These are phyloP conservation scores for Tridacna gigas DNA, from an alignment of 2,888 invertebrate species.

Conservation along the genomic window DNA sequence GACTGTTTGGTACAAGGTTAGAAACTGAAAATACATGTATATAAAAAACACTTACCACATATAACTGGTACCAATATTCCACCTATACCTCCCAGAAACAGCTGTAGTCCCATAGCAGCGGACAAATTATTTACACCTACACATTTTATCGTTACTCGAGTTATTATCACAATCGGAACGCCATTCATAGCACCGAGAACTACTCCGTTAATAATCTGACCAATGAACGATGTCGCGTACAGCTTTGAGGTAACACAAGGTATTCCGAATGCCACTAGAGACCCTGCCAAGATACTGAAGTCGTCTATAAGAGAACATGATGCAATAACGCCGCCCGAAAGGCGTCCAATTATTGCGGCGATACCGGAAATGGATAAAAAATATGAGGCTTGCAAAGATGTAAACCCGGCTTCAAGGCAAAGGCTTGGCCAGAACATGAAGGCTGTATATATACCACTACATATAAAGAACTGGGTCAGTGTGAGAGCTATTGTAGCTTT, in stretches of 20 bases:
- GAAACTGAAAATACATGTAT: too few species aligned
- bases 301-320: slow-evolving; percentile 8
- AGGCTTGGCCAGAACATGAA: slow-evolving; percentile 31
- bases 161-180: slow-evolving; percentile 11
- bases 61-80: slow-evolving; percentile 21
- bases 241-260: slow-evolving; percentile 12
- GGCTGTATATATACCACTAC: slow-evolving; percentile 22
- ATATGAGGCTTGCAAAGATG: slow-evolving; percentile 22
- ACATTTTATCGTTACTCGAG: slow-evolving; percentile 1
- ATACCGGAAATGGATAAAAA: slow-evolving; percentile 23
- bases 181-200: slow-evolving; percentile 26
- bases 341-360: slow-evolving; percentile 12
- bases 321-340: slow-evolving; percentile 17
- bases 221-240: slow-evolving; percentile 14
- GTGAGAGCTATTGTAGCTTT: slow-evolving; percentile 13
- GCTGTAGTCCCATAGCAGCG: slow-evolving; percentile 19
- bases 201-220: slow-evolving; percentile 14
- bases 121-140: slow-evolving; percentile 18
- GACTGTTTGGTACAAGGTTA: too few species aligned
- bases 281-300: slow-evolving; percentile 4
- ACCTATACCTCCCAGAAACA: slow-evolving; percentile 22
- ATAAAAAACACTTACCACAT: slow-evolving; percentile 9
- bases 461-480: slow-evolving; percentile 22
- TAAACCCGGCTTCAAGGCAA: slow-evolving; percentile 23
- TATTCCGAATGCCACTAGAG: slow-evolving; percentile 13